phyloP scores from a whole-genome alignment of 2,888 invertebrate genomes.

The Lithophane leautieri region DNA sequence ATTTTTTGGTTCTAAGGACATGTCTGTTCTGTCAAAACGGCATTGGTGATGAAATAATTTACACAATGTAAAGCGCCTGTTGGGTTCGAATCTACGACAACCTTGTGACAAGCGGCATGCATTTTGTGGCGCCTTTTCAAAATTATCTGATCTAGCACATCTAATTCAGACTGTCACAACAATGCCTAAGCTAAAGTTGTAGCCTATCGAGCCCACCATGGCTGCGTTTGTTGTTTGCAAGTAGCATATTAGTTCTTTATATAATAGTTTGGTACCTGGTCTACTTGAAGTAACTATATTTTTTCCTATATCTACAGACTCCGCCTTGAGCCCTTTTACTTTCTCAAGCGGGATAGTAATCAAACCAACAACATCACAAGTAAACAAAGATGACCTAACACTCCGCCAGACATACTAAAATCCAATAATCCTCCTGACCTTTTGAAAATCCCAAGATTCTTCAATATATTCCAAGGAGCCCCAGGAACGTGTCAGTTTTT shows the following conservation, averaged over 20 bases:
- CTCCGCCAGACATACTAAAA: background rate
- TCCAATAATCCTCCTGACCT: background rate
- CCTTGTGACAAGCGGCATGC: too few species aligned
- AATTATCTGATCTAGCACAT: background rate
- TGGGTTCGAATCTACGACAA: too few species aligned
- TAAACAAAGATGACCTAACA: background rate
- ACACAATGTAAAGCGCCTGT: too few species aligned
- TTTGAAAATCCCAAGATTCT: background rate
- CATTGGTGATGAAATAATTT: too few species aligned
- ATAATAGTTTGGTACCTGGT: background rate
- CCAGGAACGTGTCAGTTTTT: background rate
- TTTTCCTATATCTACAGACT: background rate
- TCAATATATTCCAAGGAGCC: background rate
- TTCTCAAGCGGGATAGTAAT: slow-evolving; percentile 5
- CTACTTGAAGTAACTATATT: background rate
- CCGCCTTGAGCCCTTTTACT: background rate
- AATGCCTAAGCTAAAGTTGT: too few species aligned
- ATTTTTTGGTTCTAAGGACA: too few species aligned
- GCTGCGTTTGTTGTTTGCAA: background rate
- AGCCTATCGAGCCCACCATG: too few species aligned
- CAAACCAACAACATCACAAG: background rate
- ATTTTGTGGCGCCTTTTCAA: background rate
- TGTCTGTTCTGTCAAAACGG: too few species aligned
- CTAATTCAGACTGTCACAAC: background rate
- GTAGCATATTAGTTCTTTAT: background rate